Conservation (phyloP, 2,113 vertebrate genomes). For the Apodemus sylvaticus region DNA sequence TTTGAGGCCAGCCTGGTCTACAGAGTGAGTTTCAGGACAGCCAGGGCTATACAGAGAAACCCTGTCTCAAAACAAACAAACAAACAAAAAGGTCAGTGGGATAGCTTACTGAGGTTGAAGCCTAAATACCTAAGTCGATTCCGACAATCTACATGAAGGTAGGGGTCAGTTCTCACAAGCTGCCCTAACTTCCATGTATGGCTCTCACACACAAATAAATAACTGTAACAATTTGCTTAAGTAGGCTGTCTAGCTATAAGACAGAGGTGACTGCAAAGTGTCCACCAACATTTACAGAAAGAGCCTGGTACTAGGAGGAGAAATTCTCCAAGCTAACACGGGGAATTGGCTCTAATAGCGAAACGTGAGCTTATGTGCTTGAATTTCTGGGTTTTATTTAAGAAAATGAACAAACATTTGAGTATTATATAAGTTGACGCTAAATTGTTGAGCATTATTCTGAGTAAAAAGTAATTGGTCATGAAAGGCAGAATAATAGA, state of each 20-base stretch:
- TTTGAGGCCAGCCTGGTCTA: too few species aligned
- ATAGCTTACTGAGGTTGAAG: not conserved
- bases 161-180: too few species aligned
- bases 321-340: not conserved
- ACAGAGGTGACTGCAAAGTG: not conserved
- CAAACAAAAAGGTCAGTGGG: not conserved
- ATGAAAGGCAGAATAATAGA: not conserved
- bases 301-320: not conserved
- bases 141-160: not conserved
- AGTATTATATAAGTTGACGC: not conserved
- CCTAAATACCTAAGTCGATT: not conserved
- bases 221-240: not conserved
- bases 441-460: not conserved
- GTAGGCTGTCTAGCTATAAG: not conserved
- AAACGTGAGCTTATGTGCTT: not conserved
- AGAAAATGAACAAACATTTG: conserved; percentile 2
- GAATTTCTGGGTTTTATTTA: conserved; percentile 15
- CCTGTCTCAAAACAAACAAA: too few species aligned
- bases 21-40: too few species aligned
- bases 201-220: not conserved
- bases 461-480: not conserved
- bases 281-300: not conserved
- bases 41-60: too few species aligned
- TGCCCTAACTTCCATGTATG: not conserved
- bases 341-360: not conserved